Base-by-base conservation (phyloP, 2,113 vertebrate genomes). In the Leiothrix lutea region DNA sequence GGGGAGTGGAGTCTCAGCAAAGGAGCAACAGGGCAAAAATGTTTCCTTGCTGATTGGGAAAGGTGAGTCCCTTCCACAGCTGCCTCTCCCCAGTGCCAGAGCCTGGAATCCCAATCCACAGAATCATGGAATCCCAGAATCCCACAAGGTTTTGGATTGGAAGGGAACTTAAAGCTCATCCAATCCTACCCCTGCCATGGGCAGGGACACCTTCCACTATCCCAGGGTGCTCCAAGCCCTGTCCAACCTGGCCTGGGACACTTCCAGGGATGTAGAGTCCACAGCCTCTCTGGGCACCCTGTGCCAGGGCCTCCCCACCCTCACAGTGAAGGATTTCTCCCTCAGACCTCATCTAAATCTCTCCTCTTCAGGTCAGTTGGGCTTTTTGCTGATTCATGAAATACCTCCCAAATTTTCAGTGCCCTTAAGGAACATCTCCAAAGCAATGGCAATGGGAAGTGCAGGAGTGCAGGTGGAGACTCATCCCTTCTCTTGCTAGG, bases 231-330 rank as follows among this genome's bases (percentile, higher is more conserved):
- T 75, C 62, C 47, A 67, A 67, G 2, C 53, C 38, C 20, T 0
- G 0, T 66, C 69, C 53, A 53, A 0, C 62, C 61, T 40, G 45
- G 24, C 24, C 40, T 22, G 3, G 54, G 62, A 6, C 62, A 77
- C 3, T 77, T 6, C 29, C 79, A 69, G 47, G 40, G 54, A 48
- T 40, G 29, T 11, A n/a, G 45, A 44, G 18, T 15, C 36, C 51
- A 50, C 19, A 24, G 0, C 28, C 5, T 5, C 54, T 48, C 62
- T 54, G 47, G 21, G 29, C 29, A 69, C 5, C 28, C 54, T 40
- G 47, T 82, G 11, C 45, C 35, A 47, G 53, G n/a, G n/a, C 53
- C 61, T 81, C 3, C 1, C 40, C 25, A 3, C 40, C 6, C 48
- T 36, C 48, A 9, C 29, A 54, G 61, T 0, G 3, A 21, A 38